phyloP scores from a whole-genome alignment of 2,797 vertebrate species.

The Enoplosus armatus region DNA sequence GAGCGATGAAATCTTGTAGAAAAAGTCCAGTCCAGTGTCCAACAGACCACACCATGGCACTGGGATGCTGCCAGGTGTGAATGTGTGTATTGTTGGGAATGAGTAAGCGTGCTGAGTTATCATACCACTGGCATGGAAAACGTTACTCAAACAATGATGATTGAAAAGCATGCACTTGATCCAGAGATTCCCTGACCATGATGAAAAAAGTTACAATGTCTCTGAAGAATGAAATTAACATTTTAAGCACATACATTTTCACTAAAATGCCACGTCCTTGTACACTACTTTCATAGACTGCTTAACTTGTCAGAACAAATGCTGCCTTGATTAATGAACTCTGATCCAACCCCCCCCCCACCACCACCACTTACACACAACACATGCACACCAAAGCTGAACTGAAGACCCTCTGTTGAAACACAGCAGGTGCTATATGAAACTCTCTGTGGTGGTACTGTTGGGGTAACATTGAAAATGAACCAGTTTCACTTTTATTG shows the following conservation, averaged over 20 bases:
- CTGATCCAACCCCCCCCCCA: not conserved
- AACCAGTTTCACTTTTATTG: not conserved
- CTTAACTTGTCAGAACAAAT: constrained; percentile 19
- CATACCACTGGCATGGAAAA: not conserved
- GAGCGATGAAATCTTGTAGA: not conserved
- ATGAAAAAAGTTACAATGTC: not conserved
- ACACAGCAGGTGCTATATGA: constrained; percentile 37
- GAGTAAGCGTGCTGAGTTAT: not conserved
- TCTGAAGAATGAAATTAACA: constrained; percentile 1
- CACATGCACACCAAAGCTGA: constrained; percentile 21
- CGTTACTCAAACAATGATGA: not conserved
- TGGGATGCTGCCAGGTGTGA: not conserved
- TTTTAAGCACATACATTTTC: constrained; percentile 6
- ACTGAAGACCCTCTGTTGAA: constrained; percentile 54
- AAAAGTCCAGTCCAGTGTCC: not conserved
- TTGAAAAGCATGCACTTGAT: not conserved
- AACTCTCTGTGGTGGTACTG: not conserved
- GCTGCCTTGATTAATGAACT: constrained; percentile 21
- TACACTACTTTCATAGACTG: not conserved
- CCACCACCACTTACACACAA: not conserved
- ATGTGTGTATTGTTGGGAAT: not conserved
- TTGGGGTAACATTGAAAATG: not conserved
- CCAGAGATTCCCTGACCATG: not conserved
- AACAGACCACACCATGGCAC: not conserved
- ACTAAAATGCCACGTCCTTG: not conserved